A percentile compares a stretch with the other conserved stretches of the same genome.
phyloP scores from a whole-genome alignment of 1,140 invertebrate genomes.

The Calliopsis andreniformis region DNA sequence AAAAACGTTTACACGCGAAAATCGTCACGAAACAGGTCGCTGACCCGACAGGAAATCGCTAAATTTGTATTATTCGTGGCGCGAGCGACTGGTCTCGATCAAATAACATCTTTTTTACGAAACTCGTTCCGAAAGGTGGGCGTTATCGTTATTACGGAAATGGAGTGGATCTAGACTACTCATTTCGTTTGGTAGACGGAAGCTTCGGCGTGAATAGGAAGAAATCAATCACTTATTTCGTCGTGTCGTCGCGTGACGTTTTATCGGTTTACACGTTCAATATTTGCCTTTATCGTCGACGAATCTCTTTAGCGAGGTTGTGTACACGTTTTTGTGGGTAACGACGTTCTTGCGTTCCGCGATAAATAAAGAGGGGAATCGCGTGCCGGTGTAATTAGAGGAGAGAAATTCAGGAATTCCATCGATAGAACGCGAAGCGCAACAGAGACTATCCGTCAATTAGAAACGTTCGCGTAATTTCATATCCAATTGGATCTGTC shows the following conservation, averaged over 20 bases:
- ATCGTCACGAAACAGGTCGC: neutral
- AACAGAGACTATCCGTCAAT: too few species aligned
- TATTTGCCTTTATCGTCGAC: neutral
- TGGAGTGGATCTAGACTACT: neutral
- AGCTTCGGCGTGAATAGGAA: neutral
- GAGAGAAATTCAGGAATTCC: neutral
- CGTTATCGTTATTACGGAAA: neutral
- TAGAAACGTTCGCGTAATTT: too few species aligned
- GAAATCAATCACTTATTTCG: constrained; percentile 12
- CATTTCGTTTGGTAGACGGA: neutral
- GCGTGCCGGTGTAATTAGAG: neutral
- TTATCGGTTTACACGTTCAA: constrained; percentile 11
- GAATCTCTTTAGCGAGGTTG: neutral
- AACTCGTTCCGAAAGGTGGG: too few species aligned
- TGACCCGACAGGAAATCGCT: neutral
- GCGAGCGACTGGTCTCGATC: neutral
- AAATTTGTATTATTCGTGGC: neutral
- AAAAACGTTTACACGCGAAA: constrained; percentile 19
- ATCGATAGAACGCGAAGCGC: too few species aligned
- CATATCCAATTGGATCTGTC: too few species aligned
- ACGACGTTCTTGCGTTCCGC: neutral
- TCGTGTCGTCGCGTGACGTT: neutral
- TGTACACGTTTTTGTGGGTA: neutral
- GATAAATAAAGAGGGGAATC: neutral
- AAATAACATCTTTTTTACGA: neutral